These are phyloP conservation scores for Parazoanthus darwini DNA, from an alignment of 92 coral and sea anemone species.

Conservation along the genomic window DNA sequence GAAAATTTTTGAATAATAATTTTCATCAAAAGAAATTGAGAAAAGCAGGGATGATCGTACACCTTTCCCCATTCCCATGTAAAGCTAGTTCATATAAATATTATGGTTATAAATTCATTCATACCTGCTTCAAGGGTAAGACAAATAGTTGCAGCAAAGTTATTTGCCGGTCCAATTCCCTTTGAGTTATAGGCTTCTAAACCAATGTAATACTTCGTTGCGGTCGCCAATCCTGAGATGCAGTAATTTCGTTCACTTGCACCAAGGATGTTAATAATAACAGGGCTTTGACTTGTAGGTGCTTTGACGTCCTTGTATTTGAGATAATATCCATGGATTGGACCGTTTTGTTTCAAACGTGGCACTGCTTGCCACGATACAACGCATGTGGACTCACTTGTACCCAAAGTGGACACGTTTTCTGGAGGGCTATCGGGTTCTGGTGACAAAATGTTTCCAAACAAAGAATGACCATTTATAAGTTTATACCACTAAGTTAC, in stretches of 20 bases:
- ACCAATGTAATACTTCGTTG: constrained; percentile 10
- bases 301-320: background rate
- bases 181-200: constrained; percentile 22
- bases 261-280: background rate
- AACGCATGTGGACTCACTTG: background rate
- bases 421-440: constrained; percentile 16
- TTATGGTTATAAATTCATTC: background rate
- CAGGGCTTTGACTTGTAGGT: background rate
- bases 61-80: background rate
- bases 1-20: too few species aligned
- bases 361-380: constrained; percentile 15
- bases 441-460: background rate
- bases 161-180: background rate
- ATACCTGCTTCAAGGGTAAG: constrained; percentile 6
- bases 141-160: background rate
- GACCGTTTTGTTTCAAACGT: constrained; percentile 4
- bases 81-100: background rate
- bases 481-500: too few species aligned
- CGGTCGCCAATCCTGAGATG: background rate
- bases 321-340: constrained; percentile 4
- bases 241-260: background rate
- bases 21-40: too few species aligned
- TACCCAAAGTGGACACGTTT: constrained; percentile 6
- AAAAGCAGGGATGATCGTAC: too few species aligned
- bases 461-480: background rate